Percentiles rank a stretch among this genome's conserved stretches.
Conservation (phyloP, 2,113 vertebrate genomes). For the Tragelaphus imberbis region DNA sequence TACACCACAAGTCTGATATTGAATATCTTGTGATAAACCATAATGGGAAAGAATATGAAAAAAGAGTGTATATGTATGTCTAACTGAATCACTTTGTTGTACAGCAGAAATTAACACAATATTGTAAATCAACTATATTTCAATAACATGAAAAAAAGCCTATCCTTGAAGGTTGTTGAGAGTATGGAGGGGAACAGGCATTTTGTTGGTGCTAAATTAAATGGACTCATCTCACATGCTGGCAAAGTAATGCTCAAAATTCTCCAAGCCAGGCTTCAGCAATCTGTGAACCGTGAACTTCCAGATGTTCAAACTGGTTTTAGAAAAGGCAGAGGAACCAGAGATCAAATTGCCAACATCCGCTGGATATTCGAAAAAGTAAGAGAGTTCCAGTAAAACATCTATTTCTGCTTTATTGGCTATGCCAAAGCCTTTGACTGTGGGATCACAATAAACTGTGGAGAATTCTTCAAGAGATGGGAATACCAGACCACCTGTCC, state of each 20-base stretch:
- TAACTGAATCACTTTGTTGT: background rate
- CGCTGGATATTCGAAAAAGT: background rate
- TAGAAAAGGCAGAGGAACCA: background rate
- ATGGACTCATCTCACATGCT: background rate
- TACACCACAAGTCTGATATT: background rate
- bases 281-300: rapidly evolving
- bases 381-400: background rate
- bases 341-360: background rate
- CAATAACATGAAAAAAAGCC: background rate
- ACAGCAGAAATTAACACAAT: background rate
- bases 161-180: background rate
- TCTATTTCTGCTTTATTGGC: background rate
- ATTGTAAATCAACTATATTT: background rate
- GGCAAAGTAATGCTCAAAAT: background rate
- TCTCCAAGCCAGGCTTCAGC: background rate
- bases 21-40: background rate
- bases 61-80: background rate
- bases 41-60: background rate
- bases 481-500: background rate
- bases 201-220: background rate
- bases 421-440: background rate
- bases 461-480: background rate
- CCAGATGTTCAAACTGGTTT: background rate
- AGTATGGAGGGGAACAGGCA: background rate
- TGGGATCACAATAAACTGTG: background rate